A percentile compares a stretch with the other conserved stretches of the same genome.
Evolutionary conservation across 2,113 vertebrate species (phyloP).

Genomic region (Naja naja): DNA sequence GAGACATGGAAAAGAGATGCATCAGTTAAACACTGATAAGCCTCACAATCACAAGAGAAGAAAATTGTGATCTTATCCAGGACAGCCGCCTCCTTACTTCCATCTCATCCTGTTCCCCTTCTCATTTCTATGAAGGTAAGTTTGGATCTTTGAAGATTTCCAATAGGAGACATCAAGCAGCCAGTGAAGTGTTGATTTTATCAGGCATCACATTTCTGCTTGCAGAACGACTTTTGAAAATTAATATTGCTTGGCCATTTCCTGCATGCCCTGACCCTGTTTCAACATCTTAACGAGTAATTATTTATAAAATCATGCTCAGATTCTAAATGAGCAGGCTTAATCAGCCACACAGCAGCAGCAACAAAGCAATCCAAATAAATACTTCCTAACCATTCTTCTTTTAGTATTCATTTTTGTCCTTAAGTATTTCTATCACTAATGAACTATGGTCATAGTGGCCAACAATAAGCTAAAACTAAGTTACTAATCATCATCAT

Average conservation of each 20-base stretch:
- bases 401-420: background rate
- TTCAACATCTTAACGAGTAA: background rate
- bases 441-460: background rate
- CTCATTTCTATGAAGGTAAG: slow-evolving; percentile 59
- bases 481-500: background rate
- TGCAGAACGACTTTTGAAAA: slow-evolving; percentile 43
- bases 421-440: background rate
- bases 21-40: slow-evolving; percentile 70
- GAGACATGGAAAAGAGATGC: slow-evolving; percentile 61
- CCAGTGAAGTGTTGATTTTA: slow-evolving; percentile 61
- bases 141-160: slow-evolving; percentile 67
- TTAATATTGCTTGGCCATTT: slow-evolving; percentile 24
- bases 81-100: slow-evolving; percentile 30
- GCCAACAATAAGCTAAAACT: background rate
- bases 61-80: slow-evolving; percentile 72
- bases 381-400: background rate
- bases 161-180: slow-evolving; percentile 65
- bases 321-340: background rate
- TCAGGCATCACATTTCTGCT: slow-evolving; percentile 48
- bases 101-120: slow-evolving; percentile 58
- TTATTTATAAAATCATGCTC: background rate
- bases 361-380: background rate
- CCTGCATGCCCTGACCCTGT: background rate
- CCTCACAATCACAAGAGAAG: slow-evolving; percentile 70
- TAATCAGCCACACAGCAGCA: background rate